These are phyloP conservation scores for Microcebus griseorufus DNA, from an alignment of 2,113 vertebrate species.

Conservation along the genomic window DNA sequence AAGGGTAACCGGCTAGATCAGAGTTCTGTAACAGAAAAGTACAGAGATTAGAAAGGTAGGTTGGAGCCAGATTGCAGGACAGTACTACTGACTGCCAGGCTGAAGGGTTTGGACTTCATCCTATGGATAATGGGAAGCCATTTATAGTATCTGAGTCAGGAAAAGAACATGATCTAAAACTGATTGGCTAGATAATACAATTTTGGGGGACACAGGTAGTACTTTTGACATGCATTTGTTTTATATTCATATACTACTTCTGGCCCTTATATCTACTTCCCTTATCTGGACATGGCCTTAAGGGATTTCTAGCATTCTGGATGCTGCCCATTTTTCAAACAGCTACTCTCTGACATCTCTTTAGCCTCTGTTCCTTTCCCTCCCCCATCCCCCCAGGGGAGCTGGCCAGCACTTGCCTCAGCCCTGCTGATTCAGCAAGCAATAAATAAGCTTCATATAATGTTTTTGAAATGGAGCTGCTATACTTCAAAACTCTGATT, in stretches of 20 bases:
- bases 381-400: background rate
- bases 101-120: slow-evolving; percentile 46
- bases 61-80: slow-evolving; percentile 1
- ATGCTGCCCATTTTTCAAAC: slow-evolving; percentile 18
- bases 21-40: slow-evolving; percentile 29
- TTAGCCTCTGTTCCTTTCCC: slow-evolving; percentile 6
- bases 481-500: slow-evolving; percentile 55
- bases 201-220: background rate
- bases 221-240: background rate
- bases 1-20: slow-evolving; percentile 47
- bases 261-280: background rate
- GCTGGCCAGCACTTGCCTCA: slow-evolving; percentile 15
- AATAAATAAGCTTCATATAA: slow-evolving; percentile 45
- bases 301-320: slow-evolving; percentile 18
- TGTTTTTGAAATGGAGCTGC: slow-evolving; percentile 43
- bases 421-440: slow-evolving; percentile 35
- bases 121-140: slow-evolving; percentile 56
- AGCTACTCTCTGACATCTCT: slow-evolving; percentile 22
- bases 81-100: slow-evolving; percentile 22
- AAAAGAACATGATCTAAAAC: slow-evolving; percentile 49
- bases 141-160: slow-evolving; percentile 33
- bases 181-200: background rate
- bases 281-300: background rate
- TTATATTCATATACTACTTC: slow-evolving; percentile 4
- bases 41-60: slow-evolving; percentile 11